Evolutionary conservation across 2,888 invertebrate genomes (phyloP), one percentile per base, ranked within the genome.

Genomic region (Ormyrus thymus): DNA sequence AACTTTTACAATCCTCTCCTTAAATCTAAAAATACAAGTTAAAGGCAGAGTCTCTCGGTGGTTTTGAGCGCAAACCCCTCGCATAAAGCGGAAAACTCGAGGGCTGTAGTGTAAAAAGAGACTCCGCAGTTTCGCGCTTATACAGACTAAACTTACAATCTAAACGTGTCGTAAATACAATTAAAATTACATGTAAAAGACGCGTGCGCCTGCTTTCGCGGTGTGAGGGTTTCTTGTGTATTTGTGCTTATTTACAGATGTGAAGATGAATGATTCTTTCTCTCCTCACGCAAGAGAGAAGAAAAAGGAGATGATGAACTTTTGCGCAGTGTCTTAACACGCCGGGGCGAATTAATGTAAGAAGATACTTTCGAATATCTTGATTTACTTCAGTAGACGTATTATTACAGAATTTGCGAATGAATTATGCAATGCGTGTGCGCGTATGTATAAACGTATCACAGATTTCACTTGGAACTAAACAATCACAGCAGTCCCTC

Each of bases 391-490:
- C 45, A 6, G 15, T 59, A 29, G 4, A 29, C 29, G 29, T 29
- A 29, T 29, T 29, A 29, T 29, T 29, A 4, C 29, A 29, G 29
- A 29, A 29, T 29, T 29, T 7, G 58, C 29, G 4, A 11, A 65
- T 51, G 65, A 65, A 51, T 65, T 70, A 29, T 45, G 73, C 29
- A 50, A 58, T 45, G 50, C 51, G 72, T 61, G 66, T 43, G 61
- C 46, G 78, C 80, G 82, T 75, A 9, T 82, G 84, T 84, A 75
- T 82, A 84, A 86, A 81, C 78, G 84, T 85, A 87, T 87, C 87
- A 87, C 87, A 87, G 87, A 87, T 84, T 85, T 86, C 83, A 84
- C 83, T 84, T 86, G 85, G 84, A 87, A 86, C 84, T 84, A 83
- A 85, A 86, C 83, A 86, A 83, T 83, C 81, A 29, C 3, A 29